Evolutionary conservation across 2,888 invertebrate species (phyloP), one percentile per base, ranked within the genome.

Genomic region (Tricholauxania praeusta): DNA sequence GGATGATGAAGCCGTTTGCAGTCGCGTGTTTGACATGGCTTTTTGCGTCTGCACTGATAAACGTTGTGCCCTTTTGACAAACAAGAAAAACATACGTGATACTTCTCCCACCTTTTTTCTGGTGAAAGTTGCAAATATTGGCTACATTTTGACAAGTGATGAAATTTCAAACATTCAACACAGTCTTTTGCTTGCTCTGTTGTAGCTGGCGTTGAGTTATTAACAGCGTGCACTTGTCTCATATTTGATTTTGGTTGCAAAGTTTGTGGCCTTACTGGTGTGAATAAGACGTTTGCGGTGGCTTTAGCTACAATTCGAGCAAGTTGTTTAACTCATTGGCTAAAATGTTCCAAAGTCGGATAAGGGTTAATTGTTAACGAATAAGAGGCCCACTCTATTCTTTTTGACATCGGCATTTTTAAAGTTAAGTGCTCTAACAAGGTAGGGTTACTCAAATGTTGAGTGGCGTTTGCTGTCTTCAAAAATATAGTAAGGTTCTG

Each of bases 391-490:
- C 60, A 28, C 14, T 60, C 60, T 12, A 60, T 60, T 60, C 60
- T 60, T 15, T 60, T 60, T 22, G 28, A 22, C 60, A 28, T 60
- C 28, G 60, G 60, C 60, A 60, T 60, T 28, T 22, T 60, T 39
- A 39, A 60, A 12, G 5, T 22, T 19, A 60, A 28, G 22, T 60
- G 3, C 32, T 60, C 60, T 12, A 60, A 39, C 60, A 22, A 39
- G 60, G 60, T 60, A 32, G 60, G 32, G 39, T 60, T 60, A 28
- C 60, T 39, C 60, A 19, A 60, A 60, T 60, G 28, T 39, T 60
- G 32, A 60, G 39, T 15, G 32, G 39, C 14, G 39, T 60, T 60
- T 32, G 60, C 60, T 12, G 12, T 60, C 15, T 60, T 22, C 28
- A 28, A 60, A 60, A 60, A 60, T 60, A 39, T 60, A 1, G 32